Evolutionary conservation across 2,888 invertebrate species (phyloP).

Genomic region (Chaetogeoica ovagalla): DNA sequence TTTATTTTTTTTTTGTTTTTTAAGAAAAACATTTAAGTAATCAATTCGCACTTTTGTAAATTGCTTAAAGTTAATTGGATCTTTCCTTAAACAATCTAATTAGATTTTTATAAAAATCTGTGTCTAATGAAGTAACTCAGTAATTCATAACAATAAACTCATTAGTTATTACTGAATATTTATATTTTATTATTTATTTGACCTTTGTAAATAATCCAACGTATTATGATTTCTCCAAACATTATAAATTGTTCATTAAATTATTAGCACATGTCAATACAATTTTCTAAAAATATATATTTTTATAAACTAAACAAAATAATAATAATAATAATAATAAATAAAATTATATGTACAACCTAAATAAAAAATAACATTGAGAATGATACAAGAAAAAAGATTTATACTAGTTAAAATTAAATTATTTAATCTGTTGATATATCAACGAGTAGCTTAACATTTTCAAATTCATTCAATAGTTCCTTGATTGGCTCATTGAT

Average conservation of each 20-base stretch:
- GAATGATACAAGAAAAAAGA: too few relatives aligned
- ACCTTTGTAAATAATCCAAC: neutral
- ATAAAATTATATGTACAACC: neutral
- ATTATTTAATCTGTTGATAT: neutral
- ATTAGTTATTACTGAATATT: neutral
- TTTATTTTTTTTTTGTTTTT: neutral
- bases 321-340: neutral
- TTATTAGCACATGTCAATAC: neutral
- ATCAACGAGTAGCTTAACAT: conserved; percentile 52
- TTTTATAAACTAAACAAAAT: neutral
- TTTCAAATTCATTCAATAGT: conserved; percentile 57
- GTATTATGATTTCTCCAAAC: neutral
- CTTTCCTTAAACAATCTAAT: neutral
- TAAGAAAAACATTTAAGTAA: neutral
- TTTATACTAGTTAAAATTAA: neutral
- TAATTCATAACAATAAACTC: neutral
- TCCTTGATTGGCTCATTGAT: conserved; percentile 60
- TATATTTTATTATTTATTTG: neutral
- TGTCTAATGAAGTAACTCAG: neutral
- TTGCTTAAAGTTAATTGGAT: neutral
- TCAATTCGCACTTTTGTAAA: neutral
- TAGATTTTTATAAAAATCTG: neutral
- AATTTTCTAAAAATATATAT: neutral
- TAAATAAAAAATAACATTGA: neutral
- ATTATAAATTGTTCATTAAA: too few relatives aligned